Percentiles rank a stretch among this genome's conserved stretches.
These are phyloP conservation scores for Mellivora capensis DNA, from an alignment of 2,113 vertebrate genomes.

Conservation along the genomic window DNA sequence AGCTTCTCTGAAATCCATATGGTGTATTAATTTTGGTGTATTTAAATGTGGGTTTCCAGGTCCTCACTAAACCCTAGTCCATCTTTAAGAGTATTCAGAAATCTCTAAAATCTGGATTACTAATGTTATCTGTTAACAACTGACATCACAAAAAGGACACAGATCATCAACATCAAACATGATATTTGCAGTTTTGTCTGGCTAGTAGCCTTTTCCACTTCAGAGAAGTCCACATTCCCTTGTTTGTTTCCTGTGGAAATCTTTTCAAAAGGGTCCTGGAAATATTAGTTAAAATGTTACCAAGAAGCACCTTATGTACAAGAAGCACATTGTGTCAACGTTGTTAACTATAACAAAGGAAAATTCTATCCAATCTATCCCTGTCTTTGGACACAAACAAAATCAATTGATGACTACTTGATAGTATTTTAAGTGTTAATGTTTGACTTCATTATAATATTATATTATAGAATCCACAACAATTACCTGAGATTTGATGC, in stretches of 20 bases:
- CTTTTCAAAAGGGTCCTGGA: not conserved
- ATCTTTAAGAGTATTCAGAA: not conserved
- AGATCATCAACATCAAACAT: not conserved
- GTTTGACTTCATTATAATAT: not conserved
- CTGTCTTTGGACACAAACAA: not conserved
- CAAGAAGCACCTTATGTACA: no score
- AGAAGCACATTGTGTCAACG: not conserved
- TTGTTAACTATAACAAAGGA: not conserved
- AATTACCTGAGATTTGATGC: not conserved
- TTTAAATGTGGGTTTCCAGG: not conserved
- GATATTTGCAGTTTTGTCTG: not conserved
- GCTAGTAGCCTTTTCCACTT: not conserved
- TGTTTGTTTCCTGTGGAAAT: not conserved
- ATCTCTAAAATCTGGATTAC: not conserved
- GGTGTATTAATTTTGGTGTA: not conserved
- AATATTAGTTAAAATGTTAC: not conserved
- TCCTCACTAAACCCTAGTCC: not conserved
- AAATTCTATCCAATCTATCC: not conserved
- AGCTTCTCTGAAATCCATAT: not conserved
- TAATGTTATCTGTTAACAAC: not conserved
- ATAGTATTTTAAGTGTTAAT: not conserved
- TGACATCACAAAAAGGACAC: not conserved
- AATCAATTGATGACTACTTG: not conserved
- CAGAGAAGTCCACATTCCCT: not conserved
- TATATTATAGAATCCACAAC: not conserved